phyloP scores from a whole-genome alignment of 1,140 invertebrate genomes.

The Drosophila persimilis region DNA sequence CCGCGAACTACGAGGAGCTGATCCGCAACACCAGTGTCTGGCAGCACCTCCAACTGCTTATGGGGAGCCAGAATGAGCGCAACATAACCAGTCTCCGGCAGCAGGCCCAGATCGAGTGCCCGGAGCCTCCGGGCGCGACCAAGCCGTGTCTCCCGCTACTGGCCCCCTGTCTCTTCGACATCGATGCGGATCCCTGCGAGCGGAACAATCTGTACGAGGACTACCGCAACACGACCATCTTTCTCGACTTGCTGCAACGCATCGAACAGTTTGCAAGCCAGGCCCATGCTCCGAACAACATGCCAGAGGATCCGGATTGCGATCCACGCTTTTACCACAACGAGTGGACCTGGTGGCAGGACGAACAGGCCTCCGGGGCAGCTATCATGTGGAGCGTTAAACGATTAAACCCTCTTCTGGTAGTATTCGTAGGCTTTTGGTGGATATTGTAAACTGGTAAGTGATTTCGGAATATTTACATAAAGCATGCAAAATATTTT shows the following conservation, averaged over 20 bases:
- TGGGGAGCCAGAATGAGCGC: constrained; percentile 28
- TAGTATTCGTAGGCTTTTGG: neutral
- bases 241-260: constrained; percentile 42
- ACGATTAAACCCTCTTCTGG: neutral
- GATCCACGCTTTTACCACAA: constrained; percentile 52
- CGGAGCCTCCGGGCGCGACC: constrained; percentile 4
- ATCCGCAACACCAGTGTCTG: constrained; percentile 83
- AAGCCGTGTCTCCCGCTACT: constrained; percentile 78
- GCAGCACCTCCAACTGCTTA: constrained; percentile 55
- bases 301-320: constrained; percentile 46
- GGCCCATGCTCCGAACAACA: constrained; percentile 57
- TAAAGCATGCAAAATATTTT: too few relatives aligned
- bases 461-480: too few relatives aligned
- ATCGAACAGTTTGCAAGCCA: constrained; percentile 47
- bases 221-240: constrained; percentile 38
- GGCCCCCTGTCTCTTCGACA: constrained; percentile 89
- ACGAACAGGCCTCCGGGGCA: constrained; percentile 28
- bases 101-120: constrained; percentile 83
- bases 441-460: neutral
- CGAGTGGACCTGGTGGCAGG: constrained; percentile 78
- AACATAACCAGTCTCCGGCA: constrained; percentile 79
- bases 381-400: neutral
- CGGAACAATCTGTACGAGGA: constrained; percentile 86
- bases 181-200: constrained; percentile 91
- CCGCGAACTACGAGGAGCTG: constrained; percentile 81